Percentiles rank a stretch among this genome's conserved stretches.
Conservation (phyloP, 2,888 invertebrate species). For the Cybosia mesomella region DNA sequence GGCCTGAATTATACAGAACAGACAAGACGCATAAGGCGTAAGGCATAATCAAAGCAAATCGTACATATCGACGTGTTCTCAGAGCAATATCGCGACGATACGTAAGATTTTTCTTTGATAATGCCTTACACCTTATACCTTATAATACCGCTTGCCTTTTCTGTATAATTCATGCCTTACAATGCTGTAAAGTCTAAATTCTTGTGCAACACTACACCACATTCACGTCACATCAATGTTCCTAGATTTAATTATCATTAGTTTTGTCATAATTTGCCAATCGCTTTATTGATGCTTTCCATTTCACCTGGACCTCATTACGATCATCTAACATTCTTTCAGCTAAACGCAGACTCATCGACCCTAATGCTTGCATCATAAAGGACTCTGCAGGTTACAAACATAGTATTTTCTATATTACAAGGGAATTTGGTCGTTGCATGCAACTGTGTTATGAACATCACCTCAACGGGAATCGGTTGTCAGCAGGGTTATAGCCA, state of each 20-base stretch:
- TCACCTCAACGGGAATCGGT: background rate
- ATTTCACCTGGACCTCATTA: slow-evolving; percentile 52
- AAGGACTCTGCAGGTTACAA: slow-evolving; percentile 70
- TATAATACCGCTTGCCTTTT: too few species aligned
- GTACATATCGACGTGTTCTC: too few species aligned
- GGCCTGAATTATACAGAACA: too few species aligned
- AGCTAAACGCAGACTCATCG: slow-evolving; percentile 70
- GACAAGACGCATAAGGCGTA: too few species aligned
- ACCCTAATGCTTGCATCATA: slow-evolving; percentile 70
- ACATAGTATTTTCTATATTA: slow-evolving; percentile 43
- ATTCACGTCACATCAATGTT: background rate
- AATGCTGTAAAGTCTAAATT: background rate
- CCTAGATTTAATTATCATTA: background rate
- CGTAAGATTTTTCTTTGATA: too few species aligned
- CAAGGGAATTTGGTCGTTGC: slow-evolving; percentile 61
- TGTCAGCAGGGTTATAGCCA: background rate
- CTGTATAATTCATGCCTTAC: background rate
- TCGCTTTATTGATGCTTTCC: slow-evolving; percentile 51
- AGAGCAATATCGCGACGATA: too few species aligned
- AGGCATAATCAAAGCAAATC: too few species aligned
- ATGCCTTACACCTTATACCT: too few species aligned
- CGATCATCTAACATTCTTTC: slow-evolving; percentile 68
- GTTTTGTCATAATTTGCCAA: background rate
- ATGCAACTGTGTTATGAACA: slow-evolving; percentile 39
- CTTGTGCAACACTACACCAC: background rate